Percentiles rank a stretch among this genome's conserved stretches.
These are phyloP conservation scores for Pelvicachromis taeniatus DNA, from an alignment of 2,113 vertebrate genomes.

Conservation along the genomic window DNA sequence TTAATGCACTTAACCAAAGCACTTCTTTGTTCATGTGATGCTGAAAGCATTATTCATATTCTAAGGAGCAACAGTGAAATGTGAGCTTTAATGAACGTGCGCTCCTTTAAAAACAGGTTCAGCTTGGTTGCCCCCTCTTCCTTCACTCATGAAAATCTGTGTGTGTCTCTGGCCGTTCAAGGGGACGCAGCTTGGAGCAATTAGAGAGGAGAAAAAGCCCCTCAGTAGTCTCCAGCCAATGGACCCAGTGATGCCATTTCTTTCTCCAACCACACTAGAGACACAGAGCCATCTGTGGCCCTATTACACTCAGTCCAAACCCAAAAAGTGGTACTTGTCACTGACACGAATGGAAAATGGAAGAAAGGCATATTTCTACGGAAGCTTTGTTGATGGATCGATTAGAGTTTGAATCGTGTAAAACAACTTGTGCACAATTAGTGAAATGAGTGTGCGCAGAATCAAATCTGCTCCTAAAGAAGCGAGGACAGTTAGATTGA, in stretches of 20 bases:
- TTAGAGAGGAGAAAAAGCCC: conserved; percentile 66
- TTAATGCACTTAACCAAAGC: conserved; percentile 35
- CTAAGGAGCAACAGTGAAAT: background rate
- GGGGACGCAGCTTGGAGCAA: conserved; percentile 73
- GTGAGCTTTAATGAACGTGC: background rate
- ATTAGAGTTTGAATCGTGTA: background rate
- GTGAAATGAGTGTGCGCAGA: background rate
- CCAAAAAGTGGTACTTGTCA: conserved; percentile 43
- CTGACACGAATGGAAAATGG: conserved; percentile 31
- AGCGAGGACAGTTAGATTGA: background rate
- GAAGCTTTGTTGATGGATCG: background rate
- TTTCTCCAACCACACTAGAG: conserved; percentile 51
- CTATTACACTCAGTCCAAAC: conserved; percentile 36
- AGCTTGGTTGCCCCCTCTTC: background rate
- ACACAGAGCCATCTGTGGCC: conserved; percentile 63
- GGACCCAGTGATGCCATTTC: conserved; percentile 60
- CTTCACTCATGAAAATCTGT: conserved; percentile 7
- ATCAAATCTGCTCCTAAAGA: background rate
- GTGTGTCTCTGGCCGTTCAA: conserved; percentile 37
- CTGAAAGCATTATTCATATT: background rate
- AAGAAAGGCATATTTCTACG: background rate
- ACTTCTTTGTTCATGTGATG: background rate
- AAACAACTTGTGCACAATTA: background rate
- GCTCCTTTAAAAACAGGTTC: background rate
- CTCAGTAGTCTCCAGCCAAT: conserved; percentile 44